Evolutionary conservation across 1,140 invertebrate genomes (phyloP).

Genomic region (Drosophila truncata): DNA sequence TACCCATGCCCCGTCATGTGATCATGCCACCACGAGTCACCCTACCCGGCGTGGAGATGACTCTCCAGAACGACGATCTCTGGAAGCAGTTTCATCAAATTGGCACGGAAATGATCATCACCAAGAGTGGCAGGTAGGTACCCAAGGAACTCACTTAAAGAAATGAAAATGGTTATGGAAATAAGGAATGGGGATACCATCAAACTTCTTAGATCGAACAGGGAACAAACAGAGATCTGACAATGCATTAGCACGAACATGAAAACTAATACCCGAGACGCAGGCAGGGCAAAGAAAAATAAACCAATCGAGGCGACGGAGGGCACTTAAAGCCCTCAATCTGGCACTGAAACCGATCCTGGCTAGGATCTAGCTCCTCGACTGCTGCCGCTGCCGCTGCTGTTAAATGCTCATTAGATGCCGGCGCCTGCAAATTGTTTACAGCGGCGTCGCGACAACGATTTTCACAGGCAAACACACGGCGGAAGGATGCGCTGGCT

Average conservation of each 20-base stretch:
- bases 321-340: constrained; percentile 67
- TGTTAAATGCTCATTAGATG: constrained; percentile 83
- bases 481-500: constrained; percentile 65
- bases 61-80: constrained; percentile 95
- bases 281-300: constrained; percentile 64
- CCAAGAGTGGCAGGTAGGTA: constrained; percentile 97
- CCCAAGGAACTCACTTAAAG: background rate
- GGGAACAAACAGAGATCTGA: constrained; percentile 25
- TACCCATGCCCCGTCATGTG: constrained; percentile 75
- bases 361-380: constrained; percentile 35
- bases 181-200: background rate
- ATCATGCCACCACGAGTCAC: constrained; percentile 79
- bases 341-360: constrained; percentile 14
- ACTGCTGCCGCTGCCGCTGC: constrained; percentile 17
- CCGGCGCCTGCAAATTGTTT: constrained; percentile 84
- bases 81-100: constrained; percentile 98
- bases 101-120: constrained; percentile 99
- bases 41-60: constrained; percentile 85
- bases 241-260: constrained; percentile 71
- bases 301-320: constrained; percentile 39
- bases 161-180: background rate
- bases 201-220: background rate
- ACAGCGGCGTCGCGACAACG: constrained; percentile 81
- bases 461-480: constrained; percentile 83
- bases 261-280: constrained; percentile 70